These are phyloP conservation scores for Callocephalon fimbriatum DNA, from an alignment of 2,113 vertebrate species.

Conservation along the genomic window DNA sequence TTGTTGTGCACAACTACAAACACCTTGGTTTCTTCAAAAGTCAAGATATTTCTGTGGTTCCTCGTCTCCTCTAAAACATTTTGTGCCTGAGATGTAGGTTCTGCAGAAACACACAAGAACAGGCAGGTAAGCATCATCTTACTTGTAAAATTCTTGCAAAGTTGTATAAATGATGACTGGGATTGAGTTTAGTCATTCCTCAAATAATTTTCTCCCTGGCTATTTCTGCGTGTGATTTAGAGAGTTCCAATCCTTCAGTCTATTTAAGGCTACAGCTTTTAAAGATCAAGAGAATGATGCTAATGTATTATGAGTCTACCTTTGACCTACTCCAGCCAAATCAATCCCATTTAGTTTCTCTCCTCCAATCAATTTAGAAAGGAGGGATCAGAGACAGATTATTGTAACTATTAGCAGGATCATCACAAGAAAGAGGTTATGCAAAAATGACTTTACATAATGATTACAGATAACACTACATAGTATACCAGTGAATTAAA, in stretches of 20 bases:
- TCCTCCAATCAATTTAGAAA: not conserved
- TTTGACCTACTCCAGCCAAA: slow-evolving; percentile 10
- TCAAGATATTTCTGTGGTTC: not conserved
- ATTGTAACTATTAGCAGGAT: slow-evolving; percentile 17
- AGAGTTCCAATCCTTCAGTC: not conserved
- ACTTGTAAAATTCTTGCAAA: not conserved
- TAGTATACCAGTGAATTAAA: not conserved
- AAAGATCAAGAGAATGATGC: not conserved
- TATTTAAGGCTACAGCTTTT: not conserved
- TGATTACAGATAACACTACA: slow-evolving; percentile 13
- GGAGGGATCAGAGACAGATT: not conserved
- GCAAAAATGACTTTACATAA: slow-evolving; percentile 23
- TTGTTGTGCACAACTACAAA: not conserved
- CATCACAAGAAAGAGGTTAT: slow-evolving; percentile 20
- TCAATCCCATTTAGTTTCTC: slow-evolving; percentile 12
- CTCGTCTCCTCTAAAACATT: not conserved
- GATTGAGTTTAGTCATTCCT: not conserved
- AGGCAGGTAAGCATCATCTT: not conserved
- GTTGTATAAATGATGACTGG: not conserved
- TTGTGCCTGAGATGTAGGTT: not conserved
- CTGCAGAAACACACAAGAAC: not conserved
- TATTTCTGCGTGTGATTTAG: not conserved
- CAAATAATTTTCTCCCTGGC: not conserved
- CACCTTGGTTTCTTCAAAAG: not conserved
- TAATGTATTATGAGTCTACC: not conserved